Base-by-base conservation (phyloP, 2,113 vertebrate species). In the Syngnathoides biaculeatus region DNA sequence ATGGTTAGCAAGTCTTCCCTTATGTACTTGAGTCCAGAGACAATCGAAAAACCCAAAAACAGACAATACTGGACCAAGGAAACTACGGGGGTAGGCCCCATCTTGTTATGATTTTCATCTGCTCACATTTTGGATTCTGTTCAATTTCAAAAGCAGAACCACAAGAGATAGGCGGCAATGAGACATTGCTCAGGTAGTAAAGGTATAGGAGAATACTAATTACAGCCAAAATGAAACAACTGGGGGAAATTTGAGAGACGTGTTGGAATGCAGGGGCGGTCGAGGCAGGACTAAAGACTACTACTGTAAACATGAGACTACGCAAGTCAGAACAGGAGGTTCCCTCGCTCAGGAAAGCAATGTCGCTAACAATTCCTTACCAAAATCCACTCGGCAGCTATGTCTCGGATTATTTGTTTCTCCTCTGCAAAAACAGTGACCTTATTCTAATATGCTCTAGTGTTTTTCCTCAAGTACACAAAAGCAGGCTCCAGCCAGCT, bases 321-420 rank as follows among this genome's bases (percentile, higher is more conserved):
- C 68, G 77, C 75, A 76, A 76, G 73, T 77, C 62, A 53, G 17
- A 52, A 63, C 74, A 80, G 17, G 48, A 50, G 20, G 20, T n/a
- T n/a, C 20, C 48, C 48, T 50, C 19, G 63, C 12, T 26, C 12
- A 56, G 53, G 56, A 30, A 30, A 15, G 35, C 20, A 59, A n/a
- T 10, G 67, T 47, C 7, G 76, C 39, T 73, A 63, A 39, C 71
- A 70, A 75, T 81, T 74, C 67, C 68, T 73, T 6, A 27, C 64
- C 10, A 8, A 52, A 52, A 10, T 22, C 48, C 48, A 52, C n/a
- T 52, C 48, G n/a, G 20, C 20, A 12, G 48, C 48, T n/a, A 6
- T 5, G 43, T 17, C 15, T 15, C 43, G 15, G 15, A 19, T 3
- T 14, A 20, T n/a, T 52, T 52, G 48, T 50, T n/a, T 3, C 8